A percentile compares a stretch with the other conserved stretches of the same genome.
These are phyloP conservation scores for Agapostemon virescens DNA, from an alignment of 2,888 invertebrate genomes.

Conservation along the genomic window DNA sequence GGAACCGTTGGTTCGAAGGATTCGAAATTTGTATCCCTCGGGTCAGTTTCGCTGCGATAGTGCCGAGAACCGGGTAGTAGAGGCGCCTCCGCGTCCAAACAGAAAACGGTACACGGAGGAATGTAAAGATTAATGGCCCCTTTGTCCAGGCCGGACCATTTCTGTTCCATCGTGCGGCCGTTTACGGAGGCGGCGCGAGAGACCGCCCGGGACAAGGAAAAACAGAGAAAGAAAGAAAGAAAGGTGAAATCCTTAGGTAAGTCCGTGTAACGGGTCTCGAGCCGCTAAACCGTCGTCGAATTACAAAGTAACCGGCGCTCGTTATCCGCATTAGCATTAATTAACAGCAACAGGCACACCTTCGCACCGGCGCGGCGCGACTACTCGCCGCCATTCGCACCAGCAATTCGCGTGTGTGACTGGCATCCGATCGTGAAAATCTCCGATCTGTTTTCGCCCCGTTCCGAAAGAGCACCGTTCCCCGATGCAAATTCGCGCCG, in stretches of 20 bases:
- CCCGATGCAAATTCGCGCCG: neutral
- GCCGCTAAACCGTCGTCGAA: constrained; percentile 61
- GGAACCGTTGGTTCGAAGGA: neutral
- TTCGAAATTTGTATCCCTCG: neutral
- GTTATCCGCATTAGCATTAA: constrained; percentile 66
- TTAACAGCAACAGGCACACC: constrained; percentile 54
- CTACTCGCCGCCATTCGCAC: neutral
- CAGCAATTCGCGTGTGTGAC: constrained; percentile 10
- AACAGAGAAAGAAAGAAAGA: constrained; percentile 50
- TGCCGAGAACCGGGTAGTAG: constrained; percentile 5
- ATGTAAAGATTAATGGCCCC: constrained; percentile 51
- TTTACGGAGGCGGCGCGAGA: constrained; percentile 19
- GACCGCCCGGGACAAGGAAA: constrained; percentile 26
- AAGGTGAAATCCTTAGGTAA: constrained; percentile 53
- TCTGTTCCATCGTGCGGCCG: constrained; percentile 38
- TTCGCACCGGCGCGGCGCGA: constrained; percentile 25
- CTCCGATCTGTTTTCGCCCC: neutral
- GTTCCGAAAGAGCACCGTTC: neutral
- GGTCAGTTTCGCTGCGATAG: neutral
- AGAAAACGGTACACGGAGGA: constrained; percentile 31
- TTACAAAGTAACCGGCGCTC: constrained; percentile 65
- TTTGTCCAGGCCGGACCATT: constrained; percentile 46
- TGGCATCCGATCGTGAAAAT: constrained; percentile 6
- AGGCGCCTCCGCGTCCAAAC: constrained; percentile 8
- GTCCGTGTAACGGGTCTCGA: constrained; percentile 64